Conservation (phyloP, 2,888 invertebrate genomes). For the Ennomos quercinarius region DNA sequence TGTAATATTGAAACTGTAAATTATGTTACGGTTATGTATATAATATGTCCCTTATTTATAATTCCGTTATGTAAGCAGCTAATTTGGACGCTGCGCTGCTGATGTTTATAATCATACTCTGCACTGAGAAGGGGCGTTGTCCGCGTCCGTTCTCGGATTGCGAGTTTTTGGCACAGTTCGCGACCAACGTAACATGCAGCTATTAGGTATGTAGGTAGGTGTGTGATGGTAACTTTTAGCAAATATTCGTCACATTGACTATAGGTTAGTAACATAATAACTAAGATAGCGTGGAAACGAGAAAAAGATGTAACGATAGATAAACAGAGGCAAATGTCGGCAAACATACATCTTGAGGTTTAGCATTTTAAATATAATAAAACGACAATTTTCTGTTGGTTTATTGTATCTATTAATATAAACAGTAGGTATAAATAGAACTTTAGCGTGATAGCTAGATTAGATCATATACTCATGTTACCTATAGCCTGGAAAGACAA, state of each 20-base stretch:
- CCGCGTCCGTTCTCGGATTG: slow-evolving; percentile 8
- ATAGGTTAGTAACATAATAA: too few species aligned
- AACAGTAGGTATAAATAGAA: too few species aligned
- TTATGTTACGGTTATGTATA: background rate
- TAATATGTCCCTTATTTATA: background rate
- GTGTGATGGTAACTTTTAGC: background rate
- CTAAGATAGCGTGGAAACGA: too few species aligned
- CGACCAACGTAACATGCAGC: slow-evolving; percentile 8
- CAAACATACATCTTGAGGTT: too few species aligned
- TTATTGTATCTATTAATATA: too few species aligned
- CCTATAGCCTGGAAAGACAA: too few species aligned
- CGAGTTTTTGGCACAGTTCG: slow-evolving; percentile 28
- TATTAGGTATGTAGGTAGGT: background rate
- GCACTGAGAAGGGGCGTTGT: slow-evolving; percentile 20
- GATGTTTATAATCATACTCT: slow-evolving; percentile 10
- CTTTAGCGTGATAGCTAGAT: too few species aligned
- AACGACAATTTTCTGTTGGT: too few species aligned
- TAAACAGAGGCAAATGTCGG: too few species aligned
- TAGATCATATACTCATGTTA: too few species aligned
- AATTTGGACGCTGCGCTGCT: slow-evolving; percentile 8
- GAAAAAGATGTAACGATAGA: too few species aligned
- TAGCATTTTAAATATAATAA: too few species aligned
- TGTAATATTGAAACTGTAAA: background rate
- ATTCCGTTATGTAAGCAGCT: slow-evolving; percentile 6
- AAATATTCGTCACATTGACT: slow-evolving; percentile 1